A percentile compares a stretch with the other conserved stretches of the same genome.
Evolutionary conservation across 2,888 invertebrate genomes (phyloP).

Genomic region (Isotomurus palustris): DNA sequence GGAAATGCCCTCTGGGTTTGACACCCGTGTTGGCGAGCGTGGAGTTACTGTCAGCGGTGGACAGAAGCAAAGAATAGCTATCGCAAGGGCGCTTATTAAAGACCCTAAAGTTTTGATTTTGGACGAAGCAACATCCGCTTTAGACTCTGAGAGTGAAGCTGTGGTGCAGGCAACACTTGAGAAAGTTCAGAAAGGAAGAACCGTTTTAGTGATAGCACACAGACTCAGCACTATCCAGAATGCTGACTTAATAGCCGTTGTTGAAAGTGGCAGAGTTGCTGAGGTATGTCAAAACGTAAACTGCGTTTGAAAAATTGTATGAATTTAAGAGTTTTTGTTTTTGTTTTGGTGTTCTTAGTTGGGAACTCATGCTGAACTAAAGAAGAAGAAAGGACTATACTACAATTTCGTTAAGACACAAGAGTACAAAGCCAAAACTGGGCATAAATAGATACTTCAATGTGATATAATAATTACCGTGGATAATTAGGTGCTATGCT

Average conservation of each 20-base stretch:
- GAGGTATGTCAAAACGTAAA: too few relatives aligned
- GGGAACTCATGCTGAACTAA: conserved; percentile 75
- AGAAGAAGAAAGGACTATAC: conserved; percentile 73
- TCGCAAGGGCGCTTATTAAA: conserved; percentile 87
- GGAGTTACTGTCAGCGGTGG: conserved; percentile 91
- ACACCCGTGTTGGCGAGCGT: conserved; percentile 82
- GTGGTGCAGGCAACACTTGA: conserved; percentile 85
- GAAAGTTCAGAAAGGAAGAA: conserved; percentile 73
- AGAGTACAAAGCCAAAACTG: conserved; percentile 47
- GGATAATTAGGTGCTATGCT: too few relatives aligned
- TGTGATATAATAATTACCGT: too few relatives aligned
- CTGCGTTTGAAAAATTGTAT: background rate
- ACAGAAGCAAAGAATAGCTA: conserved; percentile 90
- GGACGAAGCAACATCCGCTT: conserved; percentile 93
- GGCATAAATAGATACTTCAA: too few relatives aligned
- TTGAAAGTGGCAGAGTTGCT: conserved; percentile 74
- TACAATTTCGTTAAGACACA: conserved; percentile 78
- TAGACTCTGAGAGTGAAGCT: conserved; percentile 88
- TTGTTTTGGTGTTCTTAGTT: conserved; percentile 58
- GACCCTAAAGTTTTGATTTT: conserved; percentile 80
- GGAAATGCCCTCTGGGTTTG: conserved; percentile 75
- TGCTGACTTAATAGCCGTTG: conserved; percentile 86
- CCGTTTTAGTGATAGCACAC: conserved; percentile 93
- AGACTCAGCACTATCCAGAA: conserved; percentile 84
- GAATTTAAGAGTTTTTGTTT: background rate